phyloP scores from a whole-genome alignment of 2,888 invertebrate species.

The Heliconius charithonia region DNA sequence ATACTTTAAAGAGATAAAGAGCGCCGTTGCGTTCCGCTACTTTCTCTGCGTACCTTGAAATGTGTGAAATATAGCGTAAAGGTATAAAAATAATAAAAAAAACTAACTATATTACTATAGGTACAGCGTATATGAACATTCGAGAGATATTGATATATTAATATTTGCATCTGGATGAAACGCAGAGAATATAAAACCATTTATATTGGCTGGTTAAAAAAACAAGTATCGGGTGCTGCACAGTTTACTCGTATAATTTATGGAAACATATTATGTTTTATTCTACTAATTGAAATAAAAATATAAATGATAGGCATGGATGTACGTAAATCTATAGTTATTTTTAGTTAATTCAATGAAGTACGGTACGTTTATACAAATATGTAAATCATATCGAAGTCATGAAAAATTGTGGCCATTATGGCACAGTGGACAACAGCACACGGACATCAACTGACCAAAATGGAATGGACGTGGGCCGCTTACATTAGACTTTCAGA shows the following conservation, averaged over 20 bases:
- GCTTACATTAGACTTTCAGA: too few relatives aligned
- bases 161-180: neutral
- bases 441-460: too few relatives aligned
- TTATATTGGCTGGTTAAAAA: conserved; percentile 2
- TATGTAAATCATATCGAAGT: neutral
- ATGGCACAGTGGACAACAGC: too few relatives aligned
- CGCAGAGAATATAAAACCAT: conserved; percentile 1
- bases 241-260: neutral
- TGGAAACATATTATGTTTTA: neutral
- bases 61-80: too few relatives aligned
- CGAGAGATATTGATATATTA: neutral
- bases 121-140: neutral
- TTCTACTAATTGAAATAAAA: conserved; percentile 15
- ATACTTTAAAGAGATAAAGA: too few relatives aligned
- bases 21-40: too few relatives aligned
- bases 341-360: neutral
- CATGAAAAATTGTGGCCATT: neutral
- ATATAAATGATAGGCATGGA: neutral
- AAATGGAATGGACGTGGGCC: too few relatives aligned
- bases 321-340: neutral
- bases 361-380: neutral
- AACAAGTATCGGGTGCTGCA: neutral
- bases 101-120: neutral
- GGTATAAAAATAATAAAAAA: neutral
- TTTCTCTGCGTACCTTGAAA: too few relatives aligned